phyloP scores from a whole-genome alignment of 2,888 invertebrate species.

The Tanytarsus gracilentus region DNA sequence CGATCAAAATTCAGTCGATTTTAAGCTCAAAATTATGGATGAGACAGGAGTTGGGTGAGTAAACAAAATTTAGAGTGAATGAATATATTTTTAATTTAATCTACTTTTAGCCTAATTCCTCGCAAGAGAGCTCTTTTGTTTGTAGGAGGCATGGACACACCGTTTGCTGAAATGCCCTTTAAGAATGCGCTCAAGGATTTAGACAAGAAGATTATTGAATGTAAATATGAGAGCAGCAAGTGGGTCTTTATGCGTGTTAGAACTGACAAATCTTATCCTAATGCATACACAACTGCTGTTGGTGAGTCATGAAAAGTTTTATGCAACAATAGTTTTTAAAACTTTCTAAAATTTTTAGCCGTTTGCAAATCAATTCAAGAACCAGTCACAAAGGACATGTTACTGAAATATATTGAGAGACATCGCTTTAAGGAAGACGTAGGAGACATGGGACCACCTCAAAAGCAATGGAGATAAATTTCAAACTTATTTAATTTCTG shows the following conservation, averaged over 20 bases:
- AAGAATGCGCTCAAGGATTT: constrained; percentile 67
- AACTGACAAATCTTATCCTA: constrained; percentile 94
- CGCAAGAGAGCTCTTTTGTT: constrained; percentile 64
- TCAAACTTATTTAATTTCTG: too few relatives aligned
- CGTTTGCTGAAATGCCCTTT: constrained; percentile 67
- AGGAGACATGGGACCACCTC: constrained; percentile 62
- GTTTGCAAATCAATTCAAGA: constrained; percentile 71
- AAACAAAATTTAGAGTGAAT: constrained; percentile 15
- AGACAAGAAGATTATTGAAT: constrained; percentile 94
- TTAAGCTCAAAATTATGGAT: constrained; percentile 70
- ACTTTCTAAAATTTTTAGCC: constrained; percentile 53
- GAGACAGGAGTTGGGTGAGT: constrained; percentile 64
- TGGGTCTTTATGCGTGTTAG: constrained; percentile 95
- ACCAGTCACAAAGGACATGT: constrained; percentile 76
- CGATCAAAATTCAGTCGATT: constrained; percentile 92
- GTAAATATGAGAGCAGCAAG: constrained; percentile 65
- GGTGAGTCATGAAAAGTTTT: constrained; percentile 45
- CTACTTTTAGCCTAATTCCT: constrained; percentile 50
- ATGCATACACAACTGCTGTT: constrained; percentile 73
- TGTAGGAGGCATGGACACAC: constrained; percentile 61
- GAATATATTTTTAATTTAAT: constrained; percentile 18
- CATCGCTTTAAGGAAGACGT: constrained; percentile 57
- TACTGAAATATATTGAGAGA: constrained; percentile 63
- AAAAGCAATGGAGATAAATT: too few relatives aligned
- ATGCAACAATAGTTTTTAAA: neutral